Evolutionary conservation across 2,113 vertebrate species (phyloP).

Genomic region (Perca fluviatilis): DNA sequence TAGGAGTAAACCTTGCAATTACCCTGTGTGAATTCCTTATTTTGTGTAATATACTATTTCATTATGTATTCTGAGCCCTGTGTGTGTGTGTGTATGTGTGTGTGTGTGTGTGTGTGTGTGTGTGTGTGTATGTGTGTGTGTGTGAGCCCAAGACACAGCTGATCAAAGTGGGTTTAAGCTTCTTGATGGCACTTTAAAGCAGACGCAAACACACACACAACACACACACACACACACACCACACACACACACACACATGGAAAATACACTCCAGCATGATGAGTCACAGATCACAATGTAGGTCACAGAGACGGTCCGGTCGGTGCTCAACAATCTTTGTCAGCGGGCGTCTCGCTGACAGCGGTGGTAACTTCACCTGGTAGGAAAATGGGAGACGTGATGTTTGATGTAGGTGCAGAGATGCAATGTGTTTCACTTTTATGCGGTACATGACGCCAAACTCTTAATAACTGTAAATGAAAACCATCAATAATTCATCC

Average conservation of each 20-base stretch:
- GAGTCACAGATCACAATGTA: conserved; percentile 64
- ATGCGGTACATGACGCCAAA: not conserved
- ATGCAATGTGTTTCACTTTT: not conserved
- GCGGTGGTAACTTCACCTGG: not conserved
- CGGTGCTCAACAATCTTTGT: not conserved
- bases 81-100: not conserved
- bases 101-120: conserved; percentile 22
- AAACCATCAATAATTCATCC: not conserved
- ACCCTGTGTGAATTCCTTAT: not conserved
- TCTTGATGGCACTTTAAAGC: conserved; percentile 4
- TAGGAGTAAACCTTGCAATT: not conserved
- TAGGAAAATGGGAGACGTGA: not conserved
- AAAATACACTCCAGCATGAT: conserved; percentile 41
- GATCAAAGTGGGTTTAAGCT: conserved; percentile 51
- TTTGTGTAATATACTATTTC: not conserved
- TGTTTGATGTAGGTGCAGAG: not conserved
- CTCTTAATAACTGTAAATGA: not conserved
- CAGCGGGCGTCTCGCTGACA: conserved; percentile 4
- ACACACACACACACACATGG: conserved; percentile 16
- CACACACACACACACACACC: not conserved
- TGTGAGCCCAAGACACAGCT: conserved; percentile 31
- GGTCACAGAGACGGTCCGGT: conserved; percentile 31
- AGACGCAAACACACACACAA: conserved; percentile 19
- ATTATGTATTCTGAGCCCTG: not conserved
- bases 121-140: conserved; percentile 18